Conservation (phyloP, 1,140 invertebrate genomes). For the Apis cerana region DNA sequence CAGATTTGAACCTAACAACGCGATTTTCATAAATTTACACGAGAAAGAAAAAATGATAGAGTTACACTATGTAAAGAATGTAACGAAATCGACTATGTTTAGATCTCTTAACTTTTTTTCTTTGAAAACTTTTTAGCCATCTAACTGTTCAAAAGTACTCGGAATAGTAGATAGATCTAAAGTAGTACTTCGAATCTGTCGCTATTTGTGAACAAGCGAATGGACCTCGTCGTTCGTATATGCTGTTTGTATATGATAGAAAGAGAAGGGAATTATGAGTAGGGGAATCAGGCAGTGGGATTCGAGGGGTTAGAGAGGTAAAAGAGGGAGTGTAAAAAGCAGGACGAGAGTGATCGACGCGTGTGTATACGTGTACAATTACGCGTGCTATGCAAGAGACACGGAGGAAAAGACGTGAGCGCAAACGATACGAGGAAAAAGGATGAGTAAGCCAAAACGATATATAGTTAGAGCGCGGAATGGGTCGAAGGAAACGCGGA, state of each 20-base stretch:
- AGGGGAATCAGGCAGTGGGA: slow-evolving; percentile 37
- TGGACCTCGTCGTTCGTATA: slow-evolving; percentile 30
- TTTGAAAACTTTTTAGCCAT: background rate
- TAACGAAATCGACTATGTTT: background rate
- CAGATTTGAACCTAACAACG: background rate
- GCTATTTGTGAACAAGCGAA: background rate
- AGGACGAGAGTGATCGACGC: slow-evolving; percentile 18
- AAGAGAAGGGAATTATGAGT: slow-evolving; percentile 26
- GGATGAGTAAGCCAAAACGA: slow-evolving; percentile 18
- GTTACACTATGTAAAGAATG: background rate
- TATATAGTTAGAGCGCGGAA: background rate
- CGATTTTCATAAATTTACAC: background rate
- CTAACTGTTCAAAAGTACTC: too few relatives aligned
- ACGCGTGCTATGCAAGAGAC: background rate
- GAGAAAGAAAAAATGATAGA: background rate
- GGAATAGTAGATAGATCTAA: too few relatives aligned
- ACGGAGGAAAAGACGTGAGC: background rate
- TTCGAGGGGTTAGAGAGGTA: background rate
- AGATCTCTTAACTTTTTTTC: background rate
- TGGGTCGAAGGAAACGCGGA: background rate
- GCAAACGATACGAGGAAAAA: background rate
- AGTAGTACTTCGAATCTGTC: background rate
- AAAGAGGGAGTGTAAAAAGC: slow-evolving; percentile 4
- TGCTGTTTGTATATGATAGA: background rate
- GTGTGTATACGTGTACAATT: background rate